Conservation (phyloP, 2,888 invertebrate genomes). For the Trisateles emortualis region DNA sequence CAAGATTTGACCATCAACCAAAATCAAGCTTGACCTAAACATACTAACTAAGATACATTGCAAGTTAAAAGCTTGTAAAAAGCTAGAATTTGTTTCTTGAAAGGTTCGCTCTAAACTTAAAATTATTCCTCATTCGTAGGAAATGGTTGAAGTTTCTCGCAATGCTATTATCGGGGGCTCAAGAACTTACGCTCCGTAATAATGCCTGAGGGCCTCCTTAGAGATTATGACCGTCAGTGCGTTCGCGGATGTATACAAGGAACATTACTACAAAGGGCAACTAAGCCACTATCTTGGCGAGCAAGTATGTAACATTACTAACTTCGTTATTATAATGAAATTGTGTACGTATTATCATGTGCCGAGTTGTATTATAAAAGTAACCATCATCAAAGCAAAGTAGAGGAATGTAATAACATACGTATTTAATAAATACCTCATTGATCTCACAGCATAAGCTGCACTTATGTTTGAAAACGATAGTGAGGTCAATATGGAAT, state of each 20-base stretch:
- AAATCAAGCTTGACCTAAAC: no score
- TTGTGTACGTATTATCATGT: conserved; percentile 10
- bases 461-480: no score
- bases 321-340: conserved; percentile 26
- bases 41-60: no score
- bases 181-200: conserved; percentile 58
- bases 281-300: conserved; percentile 42
- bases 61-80: no score
- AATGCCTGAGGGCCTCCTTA: conserved; percentile 60
- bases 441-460: no score
- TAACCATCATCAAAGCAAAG: conserved; percentile 25
- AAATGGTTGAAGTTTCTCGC: conserved; percentile 61
- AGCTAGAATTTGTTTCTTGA: conserved; percentile 6
- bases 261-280: conserved; percentile 55
- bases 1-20: no score
- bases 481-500: no score
- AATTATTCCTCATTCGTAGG: conserved; percentile 56
- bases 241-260: conserved; percentile 48
- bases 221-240: conserved; percentile 60
- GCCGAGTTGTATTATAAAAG: conserved; percentile 23
- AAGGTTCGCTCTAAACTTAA: conserved; percentile 48
- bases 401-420: neutral
- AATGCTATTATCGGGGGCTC: conserved; percentile 54
- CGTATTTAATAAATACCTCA: neutral
- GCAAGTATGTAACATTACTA: conserved; percentile 27